A percentile compares a stretch with the other conserved stretches of the same genome.
These are phyloP conservation scores for Chrysolina haemoptera DNA, from an alignment of 2,888 invertebrate genomes.

Conservation along the genomic window DNA sequence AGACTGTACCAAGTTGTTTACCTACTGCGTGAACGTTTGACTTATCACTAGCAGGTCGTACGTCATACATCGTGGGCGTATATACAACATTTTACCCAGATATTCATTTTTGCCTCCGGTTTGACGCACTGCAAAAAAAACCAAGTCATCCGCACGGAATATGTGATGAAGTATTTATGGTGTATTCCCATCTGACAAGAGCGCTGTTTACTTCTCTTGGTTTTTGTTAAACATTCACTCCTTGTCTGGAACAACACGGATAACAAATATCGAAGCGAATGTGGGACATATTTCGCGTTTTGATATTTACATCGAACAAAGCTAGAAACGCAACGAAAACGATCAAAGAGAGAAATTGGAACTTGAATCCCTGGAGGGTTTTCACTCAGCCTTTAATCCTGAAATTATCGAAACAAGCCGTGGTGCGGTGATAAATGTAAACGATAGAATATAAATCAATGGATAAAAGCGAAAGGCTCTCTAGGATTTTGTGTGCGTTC, in stretches of 20 bases:
- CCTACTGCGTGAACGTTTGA: too few species aligned
- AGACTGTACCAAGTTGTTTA: too few species aligned
- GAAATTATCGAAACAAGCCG: constrained; percentile 22
- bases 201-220: not conserved
- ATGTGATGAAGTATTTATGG: not conserved
- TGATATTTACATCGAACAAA: constrained; percentile 13
- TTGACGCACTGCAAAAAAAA: not conserved
- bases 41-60: too few species aligned
- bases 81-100: too few species aligned
- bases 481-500: not conserved
- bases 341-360: constrained; percentile 11
- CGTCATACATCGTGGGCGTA: too few species aligned
- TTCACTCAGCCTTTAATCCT: constrained; percentile 19
- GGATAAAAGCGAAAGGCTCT: constrained; percentile 12
- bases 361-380: constrained; percentile 18
- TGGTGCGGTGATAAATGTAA: constrained; percentile 18
- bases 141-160: not conserved
- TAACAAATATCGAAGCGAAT: not conserved
- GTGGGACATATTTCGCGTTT: not conserved
- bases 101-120: not conserved
- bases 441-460: constrained; percentile 18
- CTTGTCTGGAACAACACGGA: not conserved
- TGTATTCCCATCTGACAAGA: constrained; percentile 1
- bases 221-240: constrained; percentile 1
- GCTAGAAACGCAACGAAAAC: constrained; percentile 3